A percentile compares a stretch with the other conserved stretches of the same genome.
Conservation (phyloP, 2,797 vertebrate species). For the Miichthys miiuy region DNA sequence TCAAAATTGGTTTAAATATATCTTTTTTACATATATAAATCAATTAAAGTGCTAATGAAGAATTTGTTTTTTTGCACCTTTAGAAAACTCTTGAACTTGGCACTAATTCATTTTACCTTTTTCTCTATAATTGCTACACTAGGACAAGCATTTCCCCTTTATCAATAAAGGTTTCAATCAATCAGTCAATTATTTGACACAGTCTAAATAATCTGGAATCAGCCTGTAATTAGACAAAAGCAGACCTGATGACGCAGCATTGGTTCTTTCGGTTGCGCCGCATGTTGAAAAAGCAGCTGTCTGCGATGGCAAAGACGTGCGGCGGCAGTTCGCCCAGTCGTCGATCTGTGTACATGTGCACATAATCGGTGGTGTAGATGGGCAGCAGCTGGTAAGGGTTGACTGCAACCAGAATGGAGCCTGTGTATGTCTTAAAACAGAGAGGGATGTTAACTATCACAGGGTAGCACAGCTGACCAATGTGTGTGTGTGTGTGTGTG, state of each 20-base stretch:
- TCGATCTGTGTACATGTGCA: conserved; percentile 89
- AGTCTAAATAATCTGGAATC: neutral
- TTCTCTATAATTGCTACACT: no score
- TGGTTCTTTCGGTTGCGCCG: conserved; percentile 90
- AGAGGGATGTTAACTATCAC: conserved; percentile 37
- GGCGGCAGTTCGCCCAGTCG: conserved; percentile 94
- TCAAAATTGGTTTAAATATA: no score
- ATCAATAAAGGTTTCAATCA: conserved; percentile 1
- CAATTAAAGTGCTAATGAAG: no score
- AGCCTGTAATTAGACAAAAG: neutral
- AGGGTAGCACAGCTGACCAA: conserved; percentile 24
- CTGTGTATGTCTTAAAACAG: conserved; percentile 92
- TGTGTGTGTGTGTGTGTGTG: conserved; percentile 7
- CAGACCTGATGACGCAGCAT: conserved; percentile 96
- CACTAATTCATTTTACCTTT: no score
- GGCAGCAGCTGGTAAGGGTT: conserved; percentile 97
- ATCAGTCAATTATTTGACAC: neutral
- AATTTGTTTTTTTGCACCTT: no score
- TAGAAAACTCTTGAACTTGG: no score
- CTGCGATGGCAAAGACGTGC: conserved; percentile 95
- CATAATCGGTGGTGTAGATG: conserved; percentile 92
- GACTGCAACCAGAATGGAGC: conserved; percentile 96
- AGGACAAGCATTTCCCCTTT: neutral
- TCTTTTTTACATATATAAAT: no score
- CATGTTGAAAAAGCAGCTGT: conserved; percentile 97